Evolutionary conservation across 2,888 invertebrate genomes (phyloP).

Genomic region (Steinernema hermaphroditum): DNA sequence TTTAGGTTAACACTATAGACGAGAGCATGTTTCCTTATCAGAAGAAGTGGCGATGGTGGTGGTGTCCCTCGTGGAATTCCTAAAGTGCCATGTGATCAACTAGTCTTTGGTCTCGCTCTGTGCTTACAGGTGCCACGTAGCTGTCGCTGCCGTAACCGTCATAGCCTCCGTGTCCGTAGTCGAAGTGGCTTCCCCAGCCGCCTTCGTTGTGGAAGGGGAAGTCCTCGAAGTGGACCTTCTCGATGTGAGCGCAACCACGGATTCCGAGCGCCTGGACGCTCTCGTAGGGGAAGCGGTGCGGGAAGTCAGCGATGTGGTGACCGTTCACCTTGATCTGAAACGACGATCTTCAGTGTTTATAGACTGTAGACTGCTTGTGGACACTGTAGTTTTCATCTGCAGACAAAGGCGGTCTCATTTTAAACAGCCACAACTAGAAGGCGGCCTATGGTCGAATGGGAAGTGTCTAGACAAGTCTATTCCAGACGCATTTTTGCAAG

Average conservation of each 20-base stretch:
- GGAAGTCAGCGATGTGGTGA: slow-evolving; percentile 51
- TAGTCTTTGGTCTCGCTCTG: too few relatives aligned
- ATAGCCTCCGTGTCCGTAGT: slow-evolving; percentile 53
- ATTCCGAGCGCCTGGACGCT: slow-evolving; percentile 53
- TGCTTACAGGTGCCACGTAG: slow-evolving; percentile 46
- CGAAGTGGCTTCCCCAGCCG: slow-evolving; percentile 36
- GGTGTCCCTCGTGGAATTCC: slow-evolving; percentile 24
- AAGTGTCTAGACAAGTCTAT: too few relatives aligned
- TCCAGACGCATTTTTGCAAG: too few relatives aligned
- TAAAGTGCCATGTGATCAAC: not conserved
- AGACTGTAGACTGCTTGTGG: not conserved
- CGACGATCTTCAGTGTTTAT: slow-evolving; percentile 9
- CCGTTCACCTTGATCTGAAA: slow-evolving; percentile 55
- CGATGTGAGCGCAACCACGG: slow-evolving; percentile 46
- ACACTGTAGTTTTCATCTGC: too few relatives aligned
- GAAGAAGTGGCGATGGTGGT: slow-evolving; percentile 25
- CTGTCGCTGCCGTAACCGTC: slow-evolving; percentile 47
- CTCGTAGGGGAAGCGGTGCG: slow-evolving; percentile 52
- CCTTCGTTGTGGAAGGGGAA: slow-evolving; percentile 43
- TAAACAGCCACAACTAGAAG: slow-evolving; percentile 1
- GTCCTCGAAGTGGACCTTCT: slow-evolving; percentile 48
- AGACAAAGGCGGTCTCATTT: too few relatives aligned
- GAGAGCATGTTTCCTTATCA: slow-evolving; percentile 2
- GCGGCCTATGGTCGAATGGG: too few relatives aligned
- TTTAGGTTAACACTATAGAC: too few relatives aligned